A percentile compares a stretch with the other conserved stretches of the same genome.
Evolutionary conservation across 2,888 invertebrate species (phyloP).

Genomic region (Diloba caeruleocephala): DNA sequence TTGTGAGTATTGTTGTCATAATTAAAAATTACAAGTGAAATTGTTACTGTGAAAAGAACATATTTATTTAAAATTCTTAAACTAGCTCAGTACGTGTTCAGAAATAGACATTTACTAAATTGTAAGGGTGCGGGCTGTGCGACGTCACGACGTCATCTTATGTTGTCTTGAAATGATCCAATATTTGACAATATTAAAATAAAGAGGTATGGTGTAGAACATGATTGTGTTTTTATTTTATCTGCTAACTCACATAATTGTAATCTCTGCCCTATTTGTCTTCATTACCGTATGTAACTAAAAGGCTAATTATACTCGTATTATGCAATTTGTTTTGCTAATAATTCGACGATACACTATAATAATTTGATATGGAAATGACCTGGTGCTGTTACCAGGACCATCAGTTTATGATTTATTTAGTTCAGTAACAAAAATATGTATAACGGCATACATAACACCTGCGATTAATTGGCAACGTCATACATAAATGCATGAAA

Average conservation of each 20-base stretch:
- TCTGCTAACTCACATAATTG: not conserved
- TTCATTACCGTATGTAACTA: too few species aligned
- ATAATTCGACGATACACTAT: too few species aligned
- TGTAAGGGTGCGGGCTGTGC: constrained; percentile 20
- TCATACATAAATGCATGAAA: too few species aligned
- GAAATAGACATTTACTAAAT: constrained; percentile 16
- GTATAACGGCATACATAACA: too few species aligned
- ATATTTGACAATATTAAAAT: constrained; percentile 85
- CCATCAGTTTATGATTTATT: too few species aligned
- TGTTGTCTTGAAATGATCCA: constrained; percentile 58
- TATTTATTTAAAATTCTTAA: constrained; percentile 6
- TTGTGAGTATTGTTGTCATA: constrained; percentile 34
- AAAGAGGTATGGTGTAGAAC: constrained; percentile 83
- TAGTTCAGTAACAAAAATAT: too few species aligned
- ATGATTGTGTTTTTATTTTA: constrained; percentile 44
- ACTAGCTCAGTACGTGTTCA: constrained; percentile 15
- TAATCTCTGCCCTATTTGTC: not conserved
- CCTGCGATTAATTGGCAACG: too few species aligned
- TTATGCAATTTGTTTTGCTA: too few species aligned
- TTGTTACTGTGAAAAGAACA: constrained; percentile 18
- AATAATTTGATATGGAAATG: too few species aligned
- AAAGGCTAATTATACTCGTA: too few species aligned
- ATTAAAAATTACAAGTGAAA: constrained; percentile 23
- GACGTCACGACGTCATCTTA: constrained; percentile 24
- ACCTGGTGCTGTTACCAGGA: too few species aligned